Base-by-base conservation (phyloP, 2,797 vertebrate genomes). In the Silurus aristotelis region DNA sequence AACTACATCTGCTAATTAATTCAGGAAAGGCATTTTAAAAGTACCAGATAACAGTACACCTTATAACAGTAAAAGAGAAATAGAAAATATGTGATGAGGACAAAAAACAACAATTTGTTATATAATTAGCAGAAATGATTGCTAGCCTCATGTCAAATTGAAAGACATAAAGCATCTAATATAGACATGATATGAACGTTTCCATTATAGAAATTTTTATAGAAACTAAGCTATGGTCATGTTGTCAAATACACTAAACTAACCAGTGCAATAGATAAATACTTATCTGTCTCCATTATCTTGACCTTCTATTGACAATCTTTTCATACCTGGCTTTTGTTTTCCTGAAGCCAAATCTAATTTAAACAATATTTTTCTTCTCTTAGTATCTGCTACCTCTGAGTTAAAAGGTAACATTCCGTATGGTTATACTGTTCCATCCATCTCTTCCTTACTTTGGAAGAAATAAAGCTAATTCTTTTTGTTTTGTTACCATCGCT, bases 391-490 rank as follows among this genome's bases (percentile, higher is more conserved):
- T 19, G n/a, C n/a, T 43, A 27, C 25, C 12, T 10, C 31, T 61
- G 13, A 68, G 13, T 17, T 14, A 25, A 67, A 70, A 72, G 56
- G 80, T 61, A 75, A 77, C 72, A 77, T 43, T 60, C 72, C 38
- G 71, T 66, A 78, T 63, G 67, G 7, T 20, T 71, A 43, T 73
- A 70, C 52, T 72, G 56, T 80, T 84, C 84, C 48, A 58, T 61
- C 27, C 60, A 27, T 22, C 6, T n/a, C 6, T 61, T 6, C 20
- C 2, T 46, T 25, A 3, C 17, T 61, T 20, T 22, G 58, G 12
- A 31, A 56, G 25, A 19, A 56, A 52, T 7, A 10, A 72, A 52
- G 67, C 38, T 70, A 31, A 68, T 43, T 52, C 10, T 52, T 52
- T 52, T 52, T 52, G 8, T 52, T 52, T 52, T 52, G 48, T 52